These are phyloP conservation scores for Drosophila fuyamai DNA, from an alignment of 1,140 invertebrate species.

Conservation along the genomic window DNA sequence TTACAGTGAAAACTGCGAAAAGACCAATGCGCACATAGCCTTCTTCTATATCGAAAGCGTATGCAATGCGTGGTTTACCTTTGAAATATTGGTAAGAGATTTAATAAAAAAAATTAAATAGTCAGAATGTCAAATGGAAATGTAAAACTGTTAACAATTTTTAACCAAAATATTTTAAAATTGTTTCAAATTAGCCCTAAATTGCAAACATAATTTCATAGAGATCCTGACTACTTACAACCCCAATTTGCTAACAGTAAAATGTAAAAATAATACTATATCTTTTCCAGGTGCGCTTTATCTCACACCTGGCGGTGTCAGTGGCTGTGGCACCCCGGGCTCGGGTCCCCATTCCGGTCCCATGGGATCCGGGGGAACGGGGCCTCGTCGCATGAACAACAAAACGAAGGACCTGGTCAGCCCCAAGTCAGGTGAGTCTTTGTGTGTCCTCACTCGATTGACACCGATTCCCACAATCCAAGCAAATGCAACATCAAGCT, in stretches of 20 bases:
- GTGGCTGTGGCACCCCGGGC: slow-evolving; percentile 82
- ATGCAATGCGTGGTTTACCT: slow-evolving; percentile 99
- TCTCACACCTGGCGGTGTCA: slow-evolving; percentile 87
- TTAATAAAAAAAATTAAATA: neutral
- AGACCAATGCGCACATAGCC: slow-evolving; percentile 97
- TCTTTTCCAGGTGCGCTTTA: slow-evolving; percentile 88
- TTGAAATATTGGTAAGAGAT: slow-evolving; percentile 93
- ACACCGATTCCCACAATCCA: slow-evolving; percentile 27
- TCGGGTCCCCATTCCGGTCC: slow-evolving; percentile 81
- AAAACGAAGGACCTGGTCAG: slow-evolving; percentile 85
- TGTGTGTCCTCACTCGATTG: slow-evolving; percentile 11
- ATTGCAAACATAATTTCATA: no score
- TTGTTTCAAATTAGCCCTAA: no score
- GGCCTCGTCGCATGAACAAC: slow-evolving; percentile 84
- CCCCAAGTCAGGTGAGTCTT: slow-evolving; percentile 84
- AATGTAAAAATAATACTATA: neutral
- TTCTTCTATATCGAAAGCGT: slow-evolving; percentile 99
- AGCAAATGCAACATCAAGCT: slow-evolving; percentile 35
- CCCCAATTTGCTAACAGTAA: no score
- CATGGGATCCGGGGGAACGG: slow-evolving; percentile 82
- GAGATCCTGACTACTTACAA: no score
- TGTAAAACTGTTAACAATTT: no score
- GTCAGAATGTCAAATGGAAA: no score
- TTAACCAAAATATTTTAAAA: no score
- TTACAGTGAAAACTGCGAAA: slow-evolving; percentile 91